Evolutionary conservation across 2,888 invertebrate genomes (phyloP), one percentile per base, ranked within the genome.

Genomic region (Ophion ventricosus): DNA sequence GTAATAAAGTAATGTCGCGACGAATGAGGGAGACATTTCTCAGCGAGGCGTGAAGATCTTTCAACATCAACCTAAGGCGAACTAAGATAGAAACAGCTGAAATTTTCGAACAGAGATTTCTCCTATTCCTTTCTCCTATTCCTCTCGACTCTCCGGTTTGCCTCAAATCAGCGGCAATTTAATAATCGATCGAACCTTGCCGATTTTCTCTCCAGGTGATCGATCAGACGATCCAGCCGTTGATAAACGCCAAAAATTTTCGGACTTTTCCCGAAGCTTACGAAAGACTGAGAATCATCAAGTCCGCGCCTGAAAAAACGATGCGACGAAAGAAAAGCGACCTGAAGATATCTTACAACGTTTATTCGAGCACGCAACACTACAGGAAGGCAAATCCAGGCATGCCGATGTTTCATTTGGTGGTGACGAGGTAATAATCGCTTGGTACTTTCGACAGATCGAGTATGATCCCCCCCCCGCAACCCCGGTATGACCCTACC

Each of bases 351-450:
- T 92, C 92, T 0, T 93, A 93, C 72, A 93, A 93, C 29, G 90
- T 93, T 81, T 92, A 91, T 76, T 89, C 90, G 0, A 87, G 85
- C 43, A 88, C 89, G 7, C 83, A 85, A 29, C 89, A 88, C 78
- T 93, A 88, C 67, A 91, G 87, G 83, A 93, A 93, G 79, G 43
- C 89, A 0, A 90, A 88, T 78, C 93, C 93, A 23, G 93, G 93
- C 8, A 81, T 86, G 25, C 92, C 93, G 0, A 84, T 90, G 54
- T 93, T 90, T 54, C 89, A 91, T 69, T 20, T 93, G 63, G 90
- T 91, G 43, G 87, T 93, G 40, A 88, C 91, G 80, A 92, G 91
- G 93, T 93, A 87, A 83, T 75, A 76, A 25, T 61, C 43, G 25
- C 54, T 10, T 25, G 49, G 14, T 59, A 78, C 11, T 1, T 35